These are phyloP conservation scores for Alligator sinensis DNA, from an alignment of 2,113 vertebrate genomes.

Conservation along the genomic window DNA sequence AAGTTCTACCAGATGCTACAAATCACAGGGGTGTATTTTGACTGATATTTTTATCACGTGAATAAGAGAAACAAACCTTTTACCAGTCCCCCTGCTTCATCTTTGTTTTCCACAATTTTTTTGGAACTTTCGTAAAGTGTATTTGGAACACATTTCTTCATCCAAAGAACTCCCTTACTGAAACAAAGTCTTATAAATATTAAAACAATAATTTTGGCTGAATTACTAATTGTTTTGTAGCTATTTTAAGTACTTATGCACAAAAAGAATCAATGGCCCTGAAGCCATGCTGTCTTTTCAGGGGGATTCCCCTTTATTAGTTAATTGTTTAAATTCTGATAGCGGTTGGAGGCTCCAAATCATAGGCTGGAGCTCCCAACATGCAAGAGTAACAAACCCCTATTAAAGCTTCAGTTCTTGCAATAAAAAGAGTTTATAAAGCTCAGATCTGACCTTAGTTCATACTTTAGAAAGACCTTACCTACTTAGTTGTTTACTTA, in stretches of 20 bases:
- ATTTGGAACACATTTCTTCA: background rate
- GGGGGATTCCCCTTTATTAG: conserved; percentile 23
- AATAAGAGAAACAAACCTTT: conserved; percentile 10
- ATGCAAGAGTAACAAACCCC: conserved; percentile 27
- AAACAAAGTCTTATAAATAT: background rate
- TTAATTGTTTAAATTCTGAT: conserved; percentile 22
- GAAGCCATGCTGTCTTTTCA: conserved; percentile 32
- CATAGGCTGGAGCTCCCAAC: conserved; percentile 28
- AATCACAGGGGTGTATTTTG: conserved; percentile 48
- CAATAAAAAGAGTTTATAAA: conserved; percentile 40
- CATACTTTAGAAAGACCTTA: background rate
- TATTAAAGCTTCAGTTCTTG: conserved; percentile 19
- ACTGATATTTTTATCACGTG: conserved; percentile 35
- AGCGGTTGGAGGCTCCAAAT: conserved; percentile 24
- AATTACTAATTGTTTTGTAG: conserved; percentile 21
- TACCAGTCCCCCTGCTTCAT: background rate
- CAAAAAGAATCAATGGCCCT: conserved; percentile 33
- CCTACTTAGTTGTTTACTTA: conserved; percentile 7
- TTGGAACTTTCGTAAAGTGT: conserved; percentile 20
- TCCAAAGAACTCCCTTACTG: background rate
- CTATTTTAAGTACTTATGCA: background rate
- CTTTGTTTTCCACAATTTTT: background rate
- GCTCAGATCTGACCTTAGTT: background rate
- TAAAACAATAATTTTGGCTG: conserved; percentile 9
- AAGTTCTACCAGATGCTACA: conserved; percentile 59